phyloP scores from a whole-genome alignment of 2,888 invertebrate genomes.

The Petrolisthes cinctipes region DNA sequence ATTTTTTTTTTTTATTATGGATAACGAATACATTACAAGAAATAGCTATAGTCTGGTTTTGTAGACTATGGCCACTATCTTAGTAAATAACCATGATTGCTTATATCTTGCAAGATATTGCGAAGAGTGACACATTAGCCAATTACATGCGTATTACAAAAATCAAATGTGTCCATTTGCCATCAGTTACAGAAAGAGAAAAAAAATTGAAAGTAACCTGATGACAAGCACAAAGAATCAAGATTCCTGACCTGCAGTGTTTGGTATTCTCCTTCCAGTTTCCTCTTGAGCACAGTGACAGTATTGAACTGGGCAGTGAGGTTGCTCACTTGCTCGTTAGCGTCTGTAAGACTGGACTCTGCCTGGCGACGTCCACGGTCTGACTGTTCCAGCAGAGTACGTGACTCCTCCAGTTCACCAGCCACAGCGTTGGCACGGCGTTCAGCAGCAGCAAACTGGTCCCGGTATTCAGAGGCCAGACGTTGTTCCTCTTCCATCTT shows the following conservation, averaged over 20 bases:
- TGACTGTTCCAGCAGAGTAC: conserved; percentile 95
- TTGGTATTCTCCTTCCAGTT: conserved; percentile 80
- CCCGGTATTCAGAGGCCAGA: conserved; percentile 34
- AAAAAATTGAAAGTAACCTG: not conserved
- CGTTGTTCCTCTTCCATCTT: conserved; percentile 94
- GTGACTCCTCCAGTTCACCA: conserved; percentile 97
- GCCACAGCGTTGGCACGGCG: conserved; percentile 87
- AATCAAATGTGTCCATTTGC: too few relatives aligned
- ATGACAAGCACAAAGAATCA: not conserved
- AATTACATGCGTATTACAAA: too few relatives aligned
- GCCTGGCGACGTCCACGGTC: conserved; percentile 98
- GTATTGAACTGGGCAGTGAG: conserved; percentile 93
- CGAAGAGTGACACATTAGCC: too few relatives aligned
- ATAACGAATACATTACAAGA: too few relatives aligned
- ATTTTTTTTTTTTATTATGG: too few relatives aligned
- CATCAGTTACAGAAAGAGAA: not conserved
- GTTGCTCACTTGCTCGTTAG: conserved; percentile 98
- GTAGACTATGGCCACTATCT: too few relatives aligned
- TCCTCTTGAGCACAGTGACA: conserved; percentile 97
- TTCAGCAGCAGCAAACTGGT: conserved; percentile 36
- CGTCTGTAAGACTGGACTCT: conserved; percentile 96
- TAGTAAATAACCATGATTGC: too few relatives aligned
- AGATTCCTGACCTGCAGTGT: conserved; percentile 28
- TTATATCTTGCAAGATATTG: too few relatives aligned
- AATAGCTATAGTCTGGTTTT: too few relatives aligned